A percentile compares a stretch with the other conserved stretches of the same genome.
Conservation (phyloP, 2,888 invertebrate genomes). For the Rutpela maculata region DNA sequence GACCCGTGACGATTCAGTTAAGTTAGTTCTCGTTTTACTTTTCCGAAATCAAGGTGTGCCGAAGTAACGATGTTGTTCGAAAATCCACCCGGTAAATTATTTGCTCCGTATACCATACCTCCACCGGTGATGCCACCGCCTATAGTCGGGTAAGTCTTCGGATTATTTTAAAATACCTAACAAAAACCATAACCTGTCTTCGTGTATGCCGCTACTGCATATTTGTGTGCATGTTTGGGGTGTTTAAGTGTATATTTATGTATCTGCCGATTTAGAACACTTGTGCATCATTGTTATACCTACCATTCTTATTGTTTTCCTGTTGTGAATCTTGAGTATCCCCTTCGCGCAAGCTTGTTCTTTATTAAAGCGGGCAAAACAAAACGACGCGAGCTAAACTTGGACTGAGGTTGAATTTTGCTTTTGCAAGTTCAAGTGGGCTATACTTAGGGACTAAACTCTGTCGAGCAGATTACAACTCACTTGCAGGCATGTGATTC, state of each 20-base stretch:
- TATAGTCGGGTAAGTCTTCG: slow-evolving; percentile 68
- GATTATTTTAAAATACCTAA: slow-evolving; percentile 19
- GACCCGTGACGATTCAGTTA: slow-evolving; percentile 34
- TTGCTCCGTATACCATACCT: slow-evolving; percentile 83
- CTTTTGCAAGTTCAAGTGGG: slow-evolving; percentile 19
- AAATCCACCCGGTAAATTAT: slow-evolving; percentile 81
- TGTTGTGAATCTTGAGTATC: neutral
- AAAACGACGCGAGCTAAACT: slow-evolving; percentile 29
- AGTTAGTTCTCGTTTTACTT: slow-evolving; percentile 42
- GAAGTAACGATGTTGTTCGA: slow-evolving; percentile 80
- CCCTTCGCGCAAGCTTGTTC: neutral
- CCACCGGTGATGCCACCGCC: slow-evolving; percentile 77
- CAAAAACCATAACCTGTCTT: slow-evolving; percentile 47
- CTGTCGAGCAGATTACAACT: slow-evolving; percentile 11
- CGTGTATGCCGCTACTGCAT: slow-evolving; percentile 11
- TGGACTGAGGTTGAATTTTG: slow-evolving; percentile 4
- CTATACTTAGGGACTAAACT: slow-evolving; percentile 2
- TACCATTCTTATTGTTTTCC: slow-evolving; percentile 1
- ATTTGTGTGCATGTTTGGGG: slow-evolving; percentile 38
- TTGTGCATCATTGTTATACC: slow-evolving; percentile 2
- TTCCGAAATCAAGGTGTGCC: slow-evolving; percentile 23
- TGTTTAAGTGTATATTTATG: slow-evolving; percentile 13
- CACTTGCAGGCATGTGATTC: neutral
- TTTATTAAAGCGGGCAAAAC: slow-evolving; percentile 7
- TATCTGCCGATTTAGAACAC: slow-evolving; percentile 1